Evolutionary conservation across 1,140 invertebrate genomes (phyloP).

Genomic region (Pseudomyrmex pallidus): DNA sequence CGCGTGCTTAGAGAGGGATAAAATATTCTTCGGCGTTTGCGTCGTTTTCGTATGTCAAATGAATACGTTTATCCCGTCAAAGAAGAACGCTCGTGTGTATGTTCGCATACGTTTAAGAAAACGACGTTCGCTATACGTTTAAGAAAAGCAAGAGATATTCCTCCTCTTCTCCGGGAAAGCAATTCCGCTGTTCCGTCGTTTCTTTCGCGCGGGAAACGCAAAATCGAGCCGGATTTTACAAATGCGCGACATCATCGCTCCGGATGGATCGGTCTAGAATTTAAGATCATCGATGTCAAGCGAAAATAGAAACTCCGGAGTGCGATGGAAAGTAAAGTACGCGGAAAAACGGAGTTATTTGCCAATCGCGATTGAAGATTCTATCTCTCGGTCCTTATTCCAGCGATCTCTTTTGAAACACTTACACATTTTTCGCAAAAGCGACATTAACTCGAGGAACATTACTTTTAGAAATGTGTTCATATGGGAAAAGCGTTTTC

Average conservation of each 20-base stretch:
- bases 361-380: slow-evolving; percentile 22
- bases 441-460: too few relatives aligned
- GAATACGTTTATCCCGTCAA: neutral
- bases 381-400: neutral
- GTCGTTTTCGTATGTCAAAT: slow-evolving; percentile 2
- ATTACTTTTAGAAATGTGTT: slow-evolving; percentile 20
- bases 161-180: neutral
- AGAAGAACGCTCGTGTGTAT: neutral
- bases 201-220: neutral
- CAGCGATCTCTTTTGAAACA: neutral
- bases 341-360: neutral
- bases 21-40: neutral
- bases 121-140: neutral
- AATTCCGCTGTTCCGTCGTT: neutral
- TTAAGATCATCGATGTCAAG: neutral
- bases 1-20: neutral
- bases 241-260: neutral
- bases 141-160: neutral
- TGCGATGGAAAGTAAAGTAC: too few relatives aligned
- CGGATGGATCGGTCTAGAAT: neutral
- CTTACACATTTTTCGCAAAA: neutral
- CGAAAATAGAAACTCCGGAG: neutral
- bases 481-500: neutral
- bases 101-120: neutral
- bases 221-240: slow-evolving; percentile 45